Evolutionary conservation across 2,888 invertebrate species (phyloP), one percentile per base, ranked within the genome.

Genomic region (Epinotia bilunana): DNA sequence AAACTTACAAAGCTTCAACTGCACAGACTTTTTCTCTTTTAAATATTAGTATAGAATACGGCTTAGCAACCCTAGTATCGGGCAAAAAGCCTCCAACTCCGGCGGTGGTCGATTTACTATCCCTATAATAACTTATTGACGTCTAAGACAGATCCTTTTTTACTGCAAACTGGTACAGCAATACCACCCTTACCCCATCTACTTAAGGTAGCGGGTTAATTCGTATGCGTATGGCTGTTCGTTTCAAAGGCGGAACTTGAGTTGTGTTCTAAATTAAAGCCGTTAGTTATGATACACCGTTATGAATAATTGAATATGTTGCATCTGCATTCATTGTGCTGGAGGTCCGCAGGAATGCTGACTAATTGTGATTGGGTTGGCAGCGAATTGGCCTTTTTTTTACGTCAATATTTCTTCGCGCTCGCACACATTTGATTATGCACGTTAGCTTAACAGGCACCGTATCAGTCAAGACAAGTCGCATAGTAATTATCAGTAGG

Each of bases 101-200:
- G 46, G 60, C 75, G 75, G 75, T 75, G 75, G 75, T 72, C 75
- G 75, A 75, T 75, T 75, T 75, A 74, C 74, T 23, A 39, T 72
- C 65, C 53, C 60, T 57, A 18, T 67, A 72, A 71, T 75, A 75
- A 75, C 71, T 75, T 72, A 75, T 72, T 72, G 71, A 75, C 65
- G 64, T 71, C 71, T 71, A 23, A 58, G 74, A 74, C 69, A 74
- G 49, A 23, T 33, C 55, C 39, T 55, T 75, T 75, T 72, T 75
- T 72, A 53, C 16, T 12, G 23, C 16, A 5, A n/a, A 16, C 18
- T 6, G 23, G 39, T 39, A 28, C n/a, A 13, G 60, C 1, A 74
- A 70, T 53, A 53, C 63, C 13, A 7, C 39, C 64, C 43, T 60
- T 53, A 60, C 11, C 6, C 43, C 74, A 11, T 20, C 6, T n/a